Conservation (phyloP, 2,113 vertebrate species). For the Tapirus terrestris region DNA sequence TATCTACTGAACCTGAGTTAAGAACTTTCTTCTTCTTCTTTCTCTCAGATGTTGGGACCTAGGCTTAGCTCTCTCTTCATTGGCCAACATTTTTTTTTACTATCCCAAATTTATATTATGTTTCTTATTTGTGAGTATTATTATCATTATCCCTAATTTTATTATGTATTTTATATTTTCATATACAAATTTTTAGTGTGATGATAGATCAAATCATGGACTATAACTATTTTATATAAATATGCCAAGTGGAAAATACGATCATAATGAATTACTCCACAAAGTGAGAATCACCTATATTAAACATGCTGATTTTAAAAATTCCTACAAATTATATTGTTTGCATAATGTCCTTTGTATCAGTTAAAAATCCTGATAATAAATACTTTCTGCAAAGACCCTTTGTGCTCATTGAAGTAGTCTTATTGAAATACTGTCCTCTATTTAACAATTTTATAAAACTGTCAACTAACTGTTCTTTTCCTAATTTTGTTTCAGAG, state of each 20-base stretch:
- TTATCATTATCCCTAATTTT: background rate
- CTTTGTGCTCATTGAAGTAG: background rate
- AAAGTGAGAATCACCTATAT: background rate
- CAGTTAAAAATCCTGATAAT: background rate
- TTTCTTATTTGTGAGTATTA: background rate
- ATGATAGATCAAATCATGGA: background rate
- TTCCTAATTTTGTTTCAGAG: slow-evolving; percentile 85
- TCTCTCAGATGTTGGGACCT: too few relatives aligned
- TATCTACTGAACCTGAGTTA: background rate
- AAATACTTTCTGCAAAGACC: slow-evolving; percentile 6
- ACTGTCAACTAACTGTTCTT: slow-evolving; percentile 72
- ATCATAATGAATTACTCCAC: background rate
- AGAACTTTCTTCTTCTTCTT: background rate
- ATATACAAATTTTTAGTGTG: background rate
- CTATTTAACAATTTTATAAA: slow-evolving; percentile 46
- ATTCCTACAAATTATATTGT: background rate
- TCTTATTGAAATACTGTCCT: background rate
- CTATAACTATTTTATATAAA: background rate
- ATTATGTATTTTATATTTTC: background rate
- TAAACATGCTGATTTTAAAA: background rate
- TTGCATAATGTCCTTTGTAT: background rate
- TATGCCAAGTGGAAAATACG: background rate
- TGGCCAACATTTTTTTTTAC: background rate
- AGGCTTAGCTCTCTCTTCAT: too few relatives aligned
- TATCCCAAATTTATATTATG: background rate